These are phyloP conservation scores for Spinibarbus caldwelli DNA, from an alignment of 2,797 vertebrate species.

Conservation along the genomic window DNA sequence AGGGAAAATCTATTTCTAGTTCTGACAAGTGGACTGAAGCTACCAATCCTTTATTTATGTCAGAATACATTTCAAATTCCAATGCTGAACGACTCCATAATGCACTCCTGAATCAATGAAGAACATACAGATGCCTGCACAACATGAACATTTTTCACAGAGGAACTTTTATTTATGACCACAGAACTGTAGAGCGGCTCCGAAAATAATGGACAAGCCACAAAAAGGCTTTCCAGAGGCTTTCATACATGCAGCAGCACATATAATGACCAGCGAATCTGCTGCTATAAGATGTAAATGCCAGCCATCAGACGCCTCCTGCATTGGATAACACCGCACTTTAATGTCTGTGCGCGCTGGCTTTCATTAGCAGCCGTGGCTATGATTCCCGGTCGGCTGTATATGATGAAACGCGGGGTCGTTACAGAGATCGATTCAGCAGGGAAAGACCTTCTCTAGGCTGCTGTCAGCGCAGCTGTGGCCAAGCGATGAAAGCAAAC, in stretches of 20 bases:
- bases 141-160: not conserved
- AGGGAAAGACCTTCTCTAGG: constrained; percentile 16
- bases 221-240: not conserved
- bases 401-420: constrained; percentile 54
- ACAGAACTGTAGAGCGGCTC: not conserved
- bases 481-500: constrained; percentile 45
- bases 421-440: constrained; percentile 52
- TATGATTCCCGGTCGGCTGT: not conserved
- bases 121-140: not conserved
- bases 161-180: not conserved
- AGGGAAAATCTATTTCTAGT: not conserved
- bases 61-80: not conserved
- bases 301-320: not conserved
- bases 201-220: not conserved
- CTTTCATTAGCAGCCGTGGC: not conserved
- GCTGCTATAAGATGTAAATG: not conserved
- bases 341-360: not conserved
- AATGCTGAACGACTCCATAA: not conserved
- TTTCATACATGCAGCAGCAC: constrained; percentile 3
- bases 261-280: not conserved
- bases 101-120: not conserved
- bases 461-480: constrained; percentile 17
- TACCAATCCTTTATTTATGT: not conserved
- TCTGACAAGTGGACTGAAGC: not conserved
- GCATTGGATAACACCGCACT: not conserved